Percentiles rank a stretch among this genome's conserved stretches.
Evolutionary conservation across 2,888 invertebrate species (phyloP).

Genomic region (Tanypteryx hageni): DNA sequence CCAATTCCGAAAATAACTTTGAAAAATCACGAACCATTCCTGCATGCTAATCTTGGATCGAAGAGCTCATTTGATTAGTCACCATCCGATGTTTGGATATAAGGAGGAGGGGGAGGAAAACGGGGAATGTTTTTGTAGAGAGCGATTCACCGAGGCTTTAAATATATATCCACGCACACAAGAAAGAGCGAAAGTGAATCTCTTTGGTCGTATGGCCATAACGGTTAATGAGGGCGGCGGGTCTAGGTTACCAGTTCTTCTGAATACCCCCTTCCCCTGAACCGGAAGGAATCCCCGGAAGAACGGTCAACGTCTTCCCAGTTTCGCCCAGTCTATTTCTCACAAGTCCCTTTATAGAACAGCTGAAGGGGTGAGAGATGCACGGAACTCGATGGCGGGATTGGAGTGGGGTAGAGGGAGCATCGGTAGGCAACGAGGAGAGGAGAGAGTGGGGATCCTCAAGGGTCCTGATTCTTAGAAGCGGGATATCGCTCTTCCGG

Average conservation of each 20-base stretch:
- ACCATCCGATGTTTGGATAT: too few relatives aligned
- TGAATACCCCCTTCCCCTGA: neutral
- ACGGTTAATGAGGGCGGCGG: slow-evolving; percentile 30
- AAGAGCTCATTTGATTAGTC: too few relatives aligned
- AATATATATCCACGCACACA: neutral
- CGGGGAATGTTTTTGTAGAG: neutral
- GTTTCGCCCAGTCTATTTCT: slow-evolving; percentile 17
- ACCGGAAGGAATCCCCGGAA: slow-evolving; percentile 35
- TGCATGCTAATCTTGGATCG: too few relatives aligned
- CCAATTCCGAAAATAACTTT: too few relatives aligned
- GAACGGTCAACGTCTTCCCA: slow-evolving; percentile 28
- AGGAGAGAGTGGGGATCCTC: neutral
- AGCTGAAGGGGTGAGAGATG: neutral
- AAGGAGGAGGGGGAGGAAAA: neutral
- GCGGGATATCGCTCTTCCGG: neutral
- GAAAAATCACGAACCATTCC: too few relatives aligned
- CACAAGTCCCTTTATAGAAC: neutral
- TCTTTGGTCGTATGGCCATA: neutral
- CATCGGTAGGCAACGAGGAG: neutral
- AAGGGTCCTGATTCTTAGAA: neutral
- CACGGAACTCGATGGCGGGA: neutral
- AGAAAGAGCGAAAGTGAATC: neutral
- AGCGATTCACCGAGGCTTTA: neutral
- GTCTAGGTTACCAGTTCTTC: neutral
- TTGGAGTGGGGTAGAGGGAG: neutral